Conservation (phyloP, 2,113 vertebrate species). For the Seriola rivoliana region DNA sequence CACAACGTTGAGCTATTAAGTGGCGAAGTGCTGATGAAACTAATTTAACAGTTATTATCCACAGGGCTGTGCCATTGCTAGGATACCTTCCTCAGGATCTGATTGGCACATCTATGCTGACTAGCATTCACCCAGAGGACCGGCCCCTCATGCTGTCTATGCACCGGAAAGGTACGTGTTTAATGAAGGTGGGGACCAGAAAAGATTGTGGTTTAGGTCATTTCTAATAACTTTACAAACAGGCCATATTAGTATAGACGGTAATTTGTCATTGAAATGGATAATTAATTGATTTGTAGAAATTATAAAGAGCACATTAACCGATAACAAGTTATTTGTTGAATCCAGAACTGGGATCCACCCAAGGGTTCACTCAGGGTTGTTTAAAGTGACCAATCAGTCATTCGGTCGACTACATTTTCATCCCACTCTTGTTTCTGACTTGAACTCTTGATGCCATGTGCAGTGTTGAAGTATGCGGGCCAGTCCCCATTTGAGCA, state of each 20-base stretch:
- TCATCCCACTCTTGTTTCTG: not conserved
- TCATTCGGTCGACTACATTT: not conserved
- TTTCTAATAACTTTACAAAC: not conserved
- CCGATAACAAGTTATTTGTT: not conserved
- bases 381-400: not conserved
- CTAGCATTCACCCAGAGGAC: constrained; percentile 90
- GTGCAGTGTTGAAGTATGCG: constrained; percentile 89
- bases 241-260: not conserved
- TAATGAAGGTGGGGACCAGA: not conserved
- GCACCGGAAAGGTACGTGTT: constrained; percentile 88
- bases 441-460: not conserved
- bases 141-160: constrained; percentile 88
- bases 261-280: not conserved
- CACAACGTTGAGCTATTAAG: not conserved
- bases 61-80: constrained; percentile 92
- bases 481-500: constrained; percentile 92
- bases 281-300: too few relatives aligned
- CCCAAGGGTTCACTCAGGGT: not conserved
- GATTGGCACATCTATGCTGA: constrained; percentile 89
- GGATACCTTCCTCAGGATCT: constrained; percentile 94
- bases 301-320: not conserved
- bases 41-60: constrained; percentile 8
- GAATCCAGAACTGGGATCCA: too few relatives aligned
- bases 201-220: not conserved
- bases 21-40: not conserved